phyloP scores from a whole-genome alignment of 37 sponge, comb jelly and placozoan genomes.

The Theonella swinhoei region DNA sequence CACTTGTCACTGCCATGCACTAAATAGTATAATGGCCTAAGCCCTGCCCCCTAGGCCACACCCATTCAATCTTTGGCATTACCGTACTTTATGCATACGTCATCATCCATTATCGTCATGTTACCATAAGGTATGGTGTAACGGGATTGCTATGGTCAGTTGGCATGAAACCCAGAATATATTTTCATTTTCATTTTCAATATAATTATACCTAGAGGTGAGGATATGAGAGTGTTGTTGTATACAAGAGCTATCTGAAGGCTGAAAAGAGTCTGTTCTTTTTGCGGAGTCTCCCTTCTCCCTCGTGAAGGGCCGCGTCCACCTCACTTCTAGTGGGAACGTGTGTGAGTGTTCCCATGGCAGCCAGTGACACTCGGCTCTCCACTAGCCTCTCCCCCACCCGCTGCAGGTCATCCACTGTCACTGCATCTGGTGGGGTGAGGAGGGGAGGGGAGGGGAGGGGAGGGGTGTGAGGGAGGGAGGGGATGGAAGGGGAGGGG shows the following conservation, averaged over 20 bases:
- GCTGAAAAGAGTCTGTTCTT: constrained; percentile 50
- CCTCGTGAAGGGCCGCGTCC: constrained; percentile 40
- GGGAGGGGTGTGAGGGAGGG: neutral
- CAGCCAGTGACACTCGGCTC: constrained; percentile 52
- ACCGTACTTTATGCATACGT: no score
- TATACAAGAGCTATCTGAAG: constrained; percentile 51
- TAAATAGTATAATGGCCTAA: no score
- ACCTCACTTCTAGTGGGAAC: constrained; percentile 56
- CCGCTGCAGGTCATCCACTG: constrained; percentile 44
- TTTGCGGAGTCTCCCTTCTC: constrained; percentile 6
- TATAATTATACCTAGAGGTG: no score
- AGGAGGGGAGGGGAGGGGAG: neutral
- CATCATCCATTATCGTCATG: no score
- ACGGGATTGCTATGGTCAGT: no score
- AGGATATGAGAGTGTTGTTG: no score
- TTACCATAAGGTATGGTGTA: no score
- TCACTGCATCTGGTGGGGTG: constrained; percentile 56
- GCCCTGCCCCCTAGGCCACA: no score
- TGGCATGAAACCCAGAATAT: no score
- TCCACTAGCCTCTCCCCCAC: constrained; percentile 57
- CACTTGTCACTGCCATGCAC: no score
- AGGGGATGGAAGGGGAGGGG: neutral
- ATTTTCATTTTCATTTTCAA: no score
- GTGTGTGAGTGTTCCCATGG: constrained; percentile 64
- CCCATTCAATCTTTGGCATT: no score